Evolutionary conservation across 30 jellyfish, hydroid and myxozoan species (phyloP), one percentile per base, ranked within the genome.

Genomic region (Aurelia sp.): DNA sequence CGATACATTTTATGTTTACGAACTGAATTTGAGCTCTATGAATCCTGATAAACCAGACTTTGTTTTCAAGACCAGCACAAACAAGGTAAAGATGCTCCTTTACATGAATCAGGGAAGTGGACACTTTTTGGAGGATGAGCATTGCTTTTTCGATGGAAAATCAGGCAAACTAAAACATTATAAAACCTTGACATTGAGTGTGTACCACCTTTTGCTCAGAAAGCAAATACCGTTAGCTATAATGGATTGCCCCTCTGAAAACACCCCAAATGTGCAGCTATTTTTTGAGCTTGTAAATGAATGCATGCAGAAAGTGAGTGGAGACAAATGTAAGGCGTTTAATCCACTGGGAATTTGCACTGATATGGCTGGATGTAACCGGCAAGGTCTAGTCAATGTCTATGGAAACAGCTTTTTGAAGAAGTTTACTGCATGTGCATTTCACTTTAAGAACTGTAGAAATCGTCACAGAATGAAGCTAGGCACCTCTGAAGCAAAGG

Each of bases 261-360:
- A 60, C 70, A 60, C 70, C 70, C 31, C 70, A 60, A 22, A 60
- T 60, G 70, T 60, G 70, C 70, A 60, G 70, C 70, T 60, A 5
- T 40, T 60, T 60, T 60, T 60, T 60, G 70, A n/a, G n/a, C n/a
- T n/a, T n/a, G n/a, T n/a, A n/a, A n/a, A n/a, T n/a, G n/a, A n/a
- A n/a, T n/a, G n/a, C n/a, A n/a, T n/a, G n/a, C n/a, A n/a, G n/a
- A n/a, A n/a, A n/a, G n/a, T n/a, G n/a, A n/a, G n/a, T n/a, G n/a
- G n/a, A n/a, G n/a, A n/a, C n/a, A n/a, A n/a, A n/a, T n/a, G n/a
- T n/a, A n/a, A n/a, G n/a, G n/a, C n/a, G n/a, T n/a, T n/a, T n/a
- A n/a, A n/a, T n/a, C n/a, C n/a, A n/a, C n/a, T n/a, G n/a, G n/a
- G n/a, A n/a, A n/a, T n/a, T n/a, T n/a, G n/a, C n/a, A n/a, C n/a